These are phyloP conservation scores for Ochlodes sylvanus DNA, from an alignment of 2,888 invertebrate genomes.

Conservation along the genomic window DNA sequence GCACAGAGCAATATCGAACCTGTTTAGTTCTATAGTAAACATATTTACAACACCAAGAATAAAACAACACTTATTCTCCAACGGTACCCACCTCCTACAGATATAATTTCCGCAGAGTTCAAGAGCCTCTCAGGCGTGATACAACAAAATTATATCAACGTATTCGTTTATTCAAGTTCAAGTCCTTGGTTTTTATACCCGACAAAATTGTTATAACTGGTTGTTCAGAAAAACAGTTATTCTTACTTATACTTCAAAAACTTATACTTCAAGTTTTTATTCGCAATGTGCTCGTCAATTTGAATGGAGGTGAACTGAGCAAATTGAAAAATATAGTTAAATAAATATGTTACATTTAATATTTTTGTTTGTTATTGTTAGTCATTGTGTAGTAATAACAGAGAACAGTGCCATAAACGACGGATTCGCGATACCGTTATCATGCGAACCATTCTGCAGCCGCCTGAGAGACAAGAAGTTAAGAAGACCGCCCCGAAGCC, in stretches of 20 bases:
- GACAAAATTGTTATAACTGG: slow-evolving; percentile 31
- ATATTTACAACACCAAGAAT: background rate
- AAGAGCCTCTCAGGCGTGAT: background rate
- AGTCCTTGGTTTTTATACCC: slow-evolving; percentile 30
- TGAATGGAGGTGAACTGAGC: background rate
- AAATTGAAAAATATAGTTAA: background rate
- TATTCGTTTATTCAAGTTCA: slow-evolving; percentile 19
- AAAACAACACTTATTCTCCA: background rate
- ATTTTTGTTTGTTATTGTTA: slow-evolving; percentile 16
- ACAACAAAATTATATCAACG: background rate
- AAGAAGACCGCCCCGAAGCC: slow-evolving; percentile 52
- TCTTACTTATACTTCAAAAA: background rate
- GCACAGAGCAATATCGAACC: no score
- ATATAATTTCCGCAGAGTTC: background rate
- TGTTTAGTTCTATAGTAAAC: no score
- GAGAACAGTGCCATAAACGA: slow-evolving; percentile 45
- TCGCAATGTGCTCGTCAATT: slow-evolving; percentile 1
- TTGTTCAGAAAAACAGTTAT: slow-evolving; percentile 3
- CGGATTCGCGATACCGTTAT: slow-evolving; percentile 54
- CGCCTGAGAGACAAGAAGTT: slow-evolving; percentile 51
- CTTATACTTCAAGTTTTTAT: background rate
- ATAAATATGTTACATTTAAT: background rate
- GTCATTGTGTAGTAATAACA: slow-evolving; percentile 10
- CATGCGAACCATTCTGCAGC: slow-evolving; percentile 54
- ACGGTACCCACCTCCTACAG: background rate